These are phyloP conservation scores for Paralichthys olivaceus DNA, from an alignment of 2,113 vertebrate species.

Conservation along the genomic window DNA sequence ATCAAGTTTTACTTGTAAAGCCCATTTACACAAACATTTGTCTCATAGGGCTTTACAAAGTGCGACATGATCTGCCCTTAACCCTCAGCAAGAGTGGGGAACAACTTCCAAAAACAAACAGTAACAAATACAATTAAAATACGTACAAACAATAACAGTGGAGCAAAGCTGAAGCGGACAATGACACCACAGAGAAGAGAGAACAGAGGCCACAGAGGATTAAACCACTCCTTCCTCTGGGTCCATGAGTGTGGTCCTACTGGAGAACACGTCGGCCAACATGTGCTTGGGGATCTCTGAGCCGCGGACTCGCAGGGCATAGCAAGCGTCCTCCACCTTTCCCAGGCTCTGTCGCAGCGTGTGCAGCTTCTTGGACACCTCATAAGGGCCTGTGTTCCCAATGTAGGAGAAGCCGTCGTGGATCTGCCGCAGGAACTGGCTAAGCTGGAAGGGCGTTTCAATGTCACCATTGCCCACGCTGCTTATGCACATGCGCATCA, in stretches of 20 bases:
- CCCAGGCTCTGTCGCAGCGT: slow-evolving; percentile 94
- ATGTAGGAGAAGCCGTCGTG: slow-evolving; percentile 97
- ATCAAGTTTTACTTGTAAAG: no score
- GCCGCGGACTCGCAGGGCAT: slow-evolving; percentile 91
- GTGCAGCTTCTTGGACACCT: slow-evolving; percentile 97
- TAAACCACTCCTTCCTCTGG: slow-evolving; percentile 90
- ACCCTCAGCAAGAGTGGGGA: background rate
- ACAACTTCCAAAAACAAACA: no score
- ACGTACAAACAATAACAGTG: slow-evolving; percentile 25
- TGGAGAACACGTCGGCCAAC: slow-evolving; percentile 94
- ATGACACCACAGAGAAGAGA: slow-evolving; percentile 4
- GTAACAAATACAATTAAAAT: slow-evolving; percentile 28
- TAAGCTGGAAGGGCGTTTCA: slow-evolving; percentile 95
- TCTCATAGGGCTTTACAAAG: background rate
- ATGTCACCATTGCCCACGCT: slow-evolving; percentile 97
- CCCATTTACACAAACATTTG: no score
- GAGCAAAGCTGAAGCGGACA: slow-evolving; percentile 3
- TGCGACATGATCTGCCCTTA: background rate
- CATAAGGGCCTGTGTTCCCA: slow-evolving; percentile 96
- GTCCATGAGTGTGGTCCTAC: slow-evolving; percentile 88
- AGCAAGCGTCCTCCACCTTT: slow-evolving; percentile 98
- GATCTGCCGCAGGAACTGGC: slow-evolving; percentile 93
- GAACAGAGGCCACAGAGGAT: background rate
- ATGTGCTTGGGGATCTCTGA: slow-evolving; percentile 98
- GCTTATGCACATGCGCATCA: slow-evolving; percentile 97